Conservation (phyloP, 1,140 invertebrate genomes). For the Aphidius ervi region DNA sequence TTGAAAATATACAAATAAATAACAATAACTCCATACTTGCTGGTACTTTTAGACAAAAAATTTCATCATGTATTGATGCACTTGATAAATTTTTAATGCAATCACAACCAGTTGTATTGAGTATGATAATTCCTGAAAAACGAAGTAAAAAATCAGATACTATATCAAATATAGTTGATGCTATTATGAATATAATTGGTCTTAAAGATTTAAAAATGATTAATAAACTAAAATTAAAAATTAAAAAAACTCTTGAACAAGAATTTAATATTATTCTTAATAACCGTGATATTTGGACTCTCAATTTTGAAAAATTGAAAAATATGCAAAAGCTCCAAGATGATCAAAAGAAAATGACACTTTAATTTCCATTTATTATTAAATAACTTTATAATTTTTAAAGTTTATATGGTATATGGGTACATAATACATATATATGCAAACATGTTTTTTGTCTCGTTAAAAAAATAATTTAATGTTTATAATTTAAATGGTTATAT, state of each 20-base stretch:
- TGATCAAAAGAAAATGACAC: no score
- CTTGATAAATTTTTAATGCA: constrained; percentile 60
- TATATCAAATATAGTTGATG: constrained; percentile 43
- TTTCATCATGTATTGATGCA: constrained; percentile 58
- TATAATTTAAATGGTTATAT: no score
- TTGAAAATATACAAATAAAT: constrained; percentile 63
- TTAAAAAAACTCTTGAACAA: no score
- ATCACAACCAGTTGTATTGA: constrained; percentile 57
- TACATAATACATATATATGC: no score
- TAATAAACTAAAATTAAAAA: constrained; percentile 52
- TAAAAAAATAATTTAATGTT: no score
- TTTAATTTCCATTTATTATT: no score
- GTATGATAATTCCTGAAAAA: constrained; percentile 62
- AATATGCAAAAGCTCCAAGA: no score
- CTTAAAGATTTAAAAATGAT: constrained; percentile 56
- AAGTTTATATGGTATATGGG: no score
- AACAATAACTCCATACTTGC: constrained; percentile 57
- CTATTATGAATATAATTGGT: constrained; percentile 51
- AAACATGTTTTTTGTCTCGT: no score
- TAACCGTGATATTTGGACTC: constrained; percentile 54
- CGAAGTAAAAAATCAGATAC: constrained; percentile 32
- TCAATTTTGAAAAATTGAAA: constrained; percentile 53
- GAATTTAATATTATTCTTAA: no score
- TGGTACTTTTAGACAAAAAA: constrained; percentile 65
- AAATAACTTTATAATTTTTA: no score